phyloP scores from a whole-genome alignment of 1,140 invertebrate genomes.

The Eriocheir sinensis region DNA sequence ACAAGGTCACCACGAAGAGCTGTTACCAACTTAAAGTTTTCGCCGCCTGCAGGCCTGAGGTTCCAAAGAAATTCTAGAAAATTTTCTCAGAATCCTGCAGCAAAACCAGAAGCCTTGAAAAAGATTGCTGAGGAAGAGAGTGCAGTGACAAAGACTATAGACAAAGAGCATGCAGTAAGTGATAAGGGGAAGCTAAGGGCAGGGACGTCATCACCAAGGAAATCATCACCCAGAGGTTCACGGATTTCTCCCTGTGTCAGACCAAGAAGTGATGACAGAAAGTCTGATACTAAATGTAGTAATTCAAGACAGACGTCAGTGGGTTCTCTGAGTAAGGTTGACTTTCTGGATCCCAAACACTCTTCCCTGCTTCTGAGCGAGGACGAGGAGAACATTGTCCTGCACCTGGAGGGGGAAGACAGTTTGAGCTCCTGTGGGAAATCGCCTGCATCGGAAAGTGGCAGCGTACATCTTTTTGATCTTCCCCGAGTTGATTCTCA shows the following conservation, averaged over 20 bases:
- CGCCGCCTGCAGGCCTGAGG: constrained; percentile 26
- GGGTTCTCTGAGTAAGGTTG: not conserved
- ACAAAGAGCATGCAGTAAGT: not conserved
- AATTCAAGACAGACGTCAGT: not conserved
- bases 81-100: not conserved
- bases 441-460: not conserved
- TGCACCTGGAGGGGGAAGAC: constrained; percentile 61
- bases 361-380: not conserved
- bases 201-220: not conserved
- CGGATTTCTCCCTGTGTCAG: not conserved
- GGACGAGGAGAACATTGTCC: constrained; percentile 65
- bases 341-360: not conserved
- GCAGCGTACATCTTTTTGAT: constrained; percentile 55
- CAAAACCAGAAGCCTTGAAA: not conserved
- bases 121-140: constrained; percentile 43
- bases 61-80: not conserved
- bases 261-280: not conserved
- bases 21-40: constrained; percentile 63
- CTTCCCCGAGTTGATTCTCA: not conserved
- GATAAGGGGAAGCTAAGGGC: too few species aligned
- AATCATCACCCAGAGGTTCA: not conserved
- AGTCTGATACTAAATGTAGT: not conserved
- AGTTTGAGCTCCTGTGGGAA: constrained; percentile 36
- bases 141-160: not conserved
- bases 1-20: constrained; percentile 15